These are phyloP conservation scores for Rutpela maculata DNA, from an alignment of 2,888 invertebrate species.

Conservation along the genomic window DNA sequence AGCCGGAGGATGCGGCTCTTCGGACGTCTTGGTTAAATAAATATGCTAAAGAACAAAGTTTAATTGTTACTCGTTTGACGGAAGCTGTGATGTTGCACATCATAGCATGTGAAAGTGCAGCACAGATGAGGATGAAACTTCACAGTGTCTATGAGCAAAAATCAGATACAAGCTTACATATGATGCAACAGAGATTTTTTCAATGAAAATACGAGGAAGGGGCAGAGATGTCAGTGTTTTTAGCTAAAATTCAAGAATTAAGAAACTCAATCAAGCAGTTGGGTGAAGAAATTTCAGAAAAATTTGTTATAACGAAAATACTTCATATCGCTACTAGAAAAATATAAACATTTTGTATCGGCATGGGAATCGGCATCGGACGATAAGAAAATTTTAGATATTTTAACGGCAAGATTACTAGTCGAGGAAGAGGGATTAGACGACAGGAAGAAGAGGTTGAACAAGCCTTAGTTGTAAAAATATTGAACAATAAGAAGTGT, in stretches of 20 bases:
- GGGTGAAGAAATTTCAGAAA: slow-evolving; percentile 60
- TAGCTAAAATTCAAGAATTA: slow-evolving; percentile 53
- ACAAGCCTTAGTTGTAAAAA: slow-evolving; percentile 30
- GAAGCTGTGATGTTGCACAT: background rate
- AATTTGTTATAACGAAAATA: slow-evolving; percentile 64
- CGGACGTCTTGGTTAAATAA: background rate
- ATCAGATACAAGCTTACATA: slow-evolving; percentile 64
- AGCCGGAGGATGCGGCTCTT: background rate
- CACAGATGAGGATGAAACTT: slow-evolving; percentile 63
- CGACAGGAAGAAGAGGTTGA: slow-evolving; percentile 33
- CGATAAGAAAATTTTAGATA: slow-evolving; percentile 51
- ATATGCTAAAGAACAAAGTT: background rate
- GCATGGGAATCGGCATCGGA: slow-evolving; percentile 60
- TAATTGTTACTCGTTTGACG: background rate
- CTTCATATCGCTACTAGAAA: slow-evolving; percentile 64
- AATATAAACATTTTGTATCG: slow-evolving; percentile 66
- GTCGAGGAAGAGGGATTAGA: slow-evolving; percentile 55
- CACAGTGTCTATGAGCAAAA: slow-evolving; percentile 65
- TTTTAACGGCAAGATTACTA: slow-evolving; percentile 30
- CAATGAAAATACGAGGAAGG: slow-evolving; percentile 59
- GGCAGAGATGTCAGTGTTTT: slow-evolving; percentile 57
- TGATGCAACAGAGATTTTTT: slow-evolving; percentile 66
- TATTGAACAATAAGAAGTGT: slow-evolving; percentile 46
- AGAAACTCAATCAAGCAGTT: slow-evolving; percentile 53
- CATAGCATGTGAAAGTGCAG: background rate